Conservation (phyloP, 2,888 invertebrate genomes). For the Drosophila tanythrix region DNA sequence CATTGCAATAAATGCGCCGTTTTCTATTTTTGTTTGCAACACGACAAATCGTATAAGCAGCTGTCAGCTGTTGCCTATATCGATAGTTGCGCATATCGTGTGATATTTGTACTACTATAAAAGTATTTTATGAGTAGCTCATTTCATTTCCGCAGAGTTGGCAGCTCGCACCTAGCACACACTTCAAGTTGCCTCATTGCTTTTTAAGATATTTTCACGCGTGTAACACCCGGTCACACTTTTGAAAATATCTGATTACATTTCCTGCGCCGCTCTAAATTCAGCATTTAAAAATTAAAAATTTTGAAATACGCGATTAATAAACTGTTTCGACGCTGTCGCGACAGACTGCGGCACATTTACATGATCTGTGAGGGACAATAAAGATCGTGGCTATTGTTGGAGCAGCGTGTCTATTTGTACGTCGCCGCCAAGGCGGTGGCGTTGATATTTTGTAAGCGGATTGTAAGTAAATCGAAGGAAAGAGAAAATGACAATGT, state of each 20-base stretch:
- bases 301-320: background rate
- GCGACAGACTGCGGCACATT: background rate
- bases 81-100: slow-evolving; percentile 9
- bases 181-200: background rate
- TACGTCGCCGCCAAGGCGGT: slow-evolving; percentile 58
- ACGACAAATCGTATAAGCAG: slow-evolving; percentile 5
- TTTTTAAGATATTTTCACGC: background rate
- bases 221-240: slow-evolving; percentile 16
- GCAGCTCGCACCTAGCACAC: background rate
- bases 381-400: background rate
- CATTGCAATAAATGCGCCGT: slow-evolving; percentile 47
- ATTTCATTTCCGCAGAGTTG: background rate
- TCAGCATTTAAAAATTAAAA: background rate
- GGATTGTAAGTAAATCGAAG: slow-evolving; percentile 39
- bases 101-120: background rate
- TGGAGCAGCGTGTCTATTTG: background rate
- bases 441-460: slow-evolving; percentile 38
- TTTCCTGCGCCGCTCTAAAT: slow-evolving; percentile 2
- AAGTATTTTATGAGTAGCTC: slow-evolving; percentile 4
- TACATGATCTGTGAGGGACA: too few species aligned
- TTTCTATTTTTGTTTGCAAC: background rate
- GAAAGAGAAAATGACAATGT: background rate
- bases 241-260: background rate
- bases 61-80: slow-evolving; percentile 22
- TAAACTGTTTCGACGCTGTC: background rate